Percentiles rank a stretch among this genome's conserved stretches.
Conservation (phyloP, 1,140 invertebrate genomes). For the Colletes gigas region DNA sequence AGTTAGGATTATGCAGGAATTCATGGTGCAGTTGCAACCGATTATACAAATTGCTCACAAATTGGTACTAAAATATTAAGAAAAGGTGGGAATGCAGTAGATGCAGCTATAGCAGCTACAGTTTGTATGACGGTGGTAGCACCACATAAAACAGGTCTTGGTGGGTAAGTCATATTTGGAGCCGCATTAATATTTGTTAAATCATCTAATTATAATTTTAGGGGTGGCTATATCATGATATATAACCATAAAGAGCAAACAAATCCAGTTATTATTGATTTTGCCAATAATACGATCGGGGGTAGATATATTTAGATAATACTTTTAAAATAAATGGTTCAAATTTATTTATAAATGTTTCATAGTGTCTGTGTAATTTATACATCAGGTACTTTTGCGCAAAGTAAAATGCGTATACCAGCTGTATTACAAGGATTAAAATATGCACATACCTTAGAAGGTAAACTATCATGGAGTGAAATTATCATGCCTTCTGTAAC, state of each 20-base stretch:
- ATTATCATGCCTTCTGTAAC: slow-evolving; percentile 85
- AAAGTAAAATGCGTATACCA: slow-evolving; percentile 80
- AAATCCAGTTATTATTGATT: slow-evolving; percentile 82
- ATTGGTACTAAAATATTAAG: slow-evolving; percentile 86
- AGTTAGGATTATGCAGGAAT: slow-evolving; percentile 75
- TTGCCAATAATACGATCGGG: slow-evolving; percentile 76
- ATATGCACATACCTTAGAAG: slow-evolving; percentile 83
- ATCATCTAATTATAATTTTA: slow-evolving; percentile 73
- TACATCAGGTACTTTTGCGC: slow-evolving; percentile 62
- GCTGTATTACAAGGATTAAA: slow-evolving; percentile 83
- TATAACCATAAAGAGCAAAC: slow-evolving; percentile 84
- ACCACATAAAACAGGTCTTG: slow-evolving; percentile 86
- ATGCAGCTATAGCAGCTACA: slow-evolving; percentile 85
- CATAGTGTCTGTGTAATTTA: slow-evolving; percentile 20
- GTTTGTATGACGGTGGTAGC: slow-evolving; percentile 86
- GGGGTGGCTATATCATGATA: slow-evolving; percentile 88
- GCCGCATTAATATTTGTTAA: not conserved
- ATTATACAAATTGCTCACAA: slow-evolving; percentile 86
- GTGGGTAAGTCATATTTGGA: slow-evolving; percentile 82
- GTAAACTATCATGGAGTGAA: slow-evolving; percentile 85
- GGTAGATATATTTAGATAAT: slow-evolving; percentile 55
- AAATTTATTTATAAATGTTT: slow-evolving; percentile 44
- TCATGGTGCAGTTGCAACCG: slow-evolving; percentile 89
- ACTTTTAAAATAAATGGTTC: not conserved
- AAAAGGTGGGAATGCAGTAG: slow-evolving; percentile 86